These are phyloP conservation scores for Cybosia mesomella DNA, from an alignment of 2,888 invertebrate genomes.

Conservation along the genomic window DNA sequence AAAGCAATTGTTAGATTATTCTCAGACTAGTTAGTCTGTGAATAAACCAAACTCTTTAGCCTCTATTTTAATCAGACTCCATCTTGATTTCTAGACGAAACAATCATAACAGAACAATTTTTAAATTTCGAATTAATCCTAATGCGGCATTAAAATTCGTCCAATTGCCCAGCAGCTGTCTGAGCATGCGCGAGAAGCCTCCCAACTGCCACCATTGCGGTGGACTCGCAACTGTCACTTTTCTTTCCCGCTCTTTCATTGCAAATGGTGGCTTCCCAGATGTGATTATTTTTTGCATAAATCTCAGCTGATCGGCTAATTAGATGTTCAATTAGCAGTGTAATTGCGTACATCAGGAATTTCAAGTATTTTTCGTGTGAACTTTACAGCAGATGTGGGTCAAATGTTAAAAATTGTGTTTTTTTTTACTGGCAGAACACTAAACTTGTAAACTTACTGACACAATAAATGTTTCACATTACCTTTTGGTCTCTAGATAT, in stretches of 20 bases:
- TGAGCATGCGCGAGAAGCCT: constrained; percentile 73
- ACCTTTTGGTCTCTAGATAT: no score
- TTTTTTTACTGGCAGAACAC: neutral
- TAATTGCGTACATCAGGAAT: constrained; percentile 60
- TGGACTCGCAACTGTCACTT: constrained; percentile 78
- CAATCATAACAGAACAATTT: no score
- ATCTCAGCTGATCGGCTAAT: constrained; percentile 72
- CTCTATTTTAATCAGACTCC: no score
- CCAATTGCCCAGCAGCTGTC: constrained; percentile 66
- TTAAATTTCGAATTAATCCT: constrained; percentile 22
- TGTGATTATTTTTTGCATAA: constrained; percentile 70
- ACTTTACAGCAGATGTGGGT: constrained; percentile 72
- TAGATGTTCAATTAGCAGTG: constrained; percentile 65
- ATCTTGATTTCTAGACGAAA: no score
- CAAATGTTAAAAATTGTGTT: constrained; percentile 28
- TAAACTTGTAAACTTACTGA: neutral
- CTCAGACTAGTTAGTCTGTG: no score
- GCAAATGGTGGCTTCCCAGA: constrained; percentile 61
- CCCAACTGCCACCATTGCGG: constrained; percentile 64
- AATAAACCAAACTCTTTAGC: no score
- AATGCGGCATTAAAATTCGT: constrained; percentile 27
- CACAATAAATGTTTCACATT: neutral
- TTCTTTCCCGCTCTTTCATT: constrained; percentile 61
- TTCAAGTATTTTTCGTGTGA: constrained; percentile 68
- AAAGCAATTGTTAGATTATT: no score